A percentile compares a stretch with the other conserved stretches of the same genome.
These are phyloP conservation scores for Mirounga angustirostris DNA, from an alignment of 2,113 vertebrate species.

Conservation along the genomic window DNA sequence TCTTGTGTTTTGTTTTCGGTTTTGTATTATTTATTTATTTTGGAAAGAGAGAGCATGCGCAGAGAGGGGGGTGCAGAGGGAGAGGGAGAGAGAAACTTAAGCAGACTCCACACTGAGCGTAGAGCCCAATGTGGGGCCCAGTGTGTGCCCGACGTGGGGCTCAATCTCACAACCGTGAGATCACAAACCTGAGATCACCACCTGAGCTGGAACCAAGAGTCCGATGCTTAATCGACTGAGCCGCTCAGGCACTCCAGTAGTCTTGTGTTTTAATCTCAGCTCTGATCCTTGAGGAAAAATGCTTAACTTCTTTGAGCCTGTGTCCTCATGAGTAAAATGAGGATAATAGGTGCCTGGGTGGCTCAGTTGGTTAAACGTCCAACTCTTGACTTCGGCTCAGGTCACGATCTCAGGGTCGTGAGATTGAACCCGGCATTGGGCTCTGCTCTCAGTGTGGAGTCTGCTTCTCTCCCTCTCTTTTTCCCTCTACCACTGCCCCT, in stretches of 20 bases:
- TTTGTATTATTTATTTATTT: not conserved
- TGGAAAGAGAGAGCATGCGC: not conserved
- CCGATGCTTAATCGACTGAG: not conserved
- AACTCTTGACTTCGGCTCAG: not conserved
- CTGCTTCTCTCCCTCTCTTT: not conserved
- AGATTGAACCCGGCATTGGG: not conserved
- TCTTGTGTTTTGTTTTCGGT: not conserved
- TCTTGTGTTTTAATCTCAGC: slow-evolving; percentile 21
- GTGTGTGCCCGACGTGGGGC: not conserved
- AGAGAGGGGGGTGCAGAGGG: not conserved
- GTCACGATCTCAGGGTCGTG: not conserved
- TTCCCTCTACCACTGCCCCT: not conserved
- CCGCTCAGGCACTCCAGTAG: not conserved
- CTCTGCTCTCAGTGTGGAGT: not conserved
- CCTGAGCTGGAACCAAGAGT: not conserved
- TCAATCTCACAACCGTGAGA: not conserved
- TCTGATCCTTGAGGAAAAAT: slow-evolving; percentile 48
- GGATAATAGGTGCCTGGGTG: not conserved
- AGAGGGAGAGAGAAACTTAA: not conserved
- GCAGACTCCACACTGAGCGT: not conserved
- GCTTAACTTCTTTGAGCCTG: slow-evolving; percentile 40
- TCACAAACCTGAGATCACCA: not conserved
- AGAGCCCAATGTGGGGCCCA: not conserved
- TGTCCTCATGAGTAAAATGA: slow-evolving; percentile 56
- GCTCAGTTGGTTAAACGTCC: not conserved